Evolutionary conservation across 2,888 invertebrate species (phyloP), one percentile per base, ranked within the genome.

Genomic region (Catocala nupta): DNA sequence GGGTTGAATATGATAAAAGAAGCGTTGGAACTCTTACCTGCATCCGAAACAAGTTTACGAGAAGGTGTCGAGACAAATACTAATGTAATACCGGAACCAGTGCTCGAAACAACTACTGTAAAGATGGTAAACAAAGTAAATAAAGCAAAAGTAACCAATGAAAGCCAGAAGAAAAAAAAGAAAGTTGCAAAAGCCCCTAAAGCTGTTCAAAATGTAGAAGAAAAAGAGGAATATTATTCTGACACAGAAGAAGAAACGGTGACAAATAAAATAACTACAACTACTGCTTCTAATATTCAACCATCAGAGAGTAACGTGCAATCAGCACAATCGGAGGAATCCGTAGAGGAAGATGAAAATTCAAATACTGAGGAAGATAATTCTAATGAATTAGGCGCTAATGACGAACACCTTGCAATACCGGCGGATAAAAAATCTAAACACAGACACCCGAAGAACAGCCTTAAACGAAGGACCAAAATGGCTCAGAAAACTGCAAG

Each of bases 1-100:
- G 88, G 89, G 0, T 75, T 78, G 60, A 77, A 82, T 3, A 65
- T 86, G 1, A 65, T 89, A 5, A 78, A 70, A 50, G 86, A 89
- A 63, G 82, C 83, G 11, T 63, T 83, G 5, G 78, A 81, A 43
- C 77, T 89, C 4, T 63, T 84, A 57, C 81, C 83, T 39, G 65
- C 75, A 6, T 62, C 51, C 9, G 25, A 63, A 13, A 70, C 53
- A 16, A 6, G 42, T 16, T 39, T 33, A 1, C 53, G 47, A 5
- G 25, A 1, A 56, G 43, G 6, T 9, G 9, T 1, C 1, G 36
- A 9, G 36, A 39, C 1, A 7, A 39, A 39, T 9, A 39, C 36
- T 39, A 9, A 39, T 1, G 36, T 39, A 39, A 9, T 39, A 9
- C 36, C 36, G 9, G 8, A 39, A 9, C 6, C 36, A 39, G 36